Percentiles rank a stretch among this genome's conserved stretches.
Evolutionary conservation across 1,140 invertebrate species (phyloP).

Genomic region (Pteromalus puparum): DNA sequence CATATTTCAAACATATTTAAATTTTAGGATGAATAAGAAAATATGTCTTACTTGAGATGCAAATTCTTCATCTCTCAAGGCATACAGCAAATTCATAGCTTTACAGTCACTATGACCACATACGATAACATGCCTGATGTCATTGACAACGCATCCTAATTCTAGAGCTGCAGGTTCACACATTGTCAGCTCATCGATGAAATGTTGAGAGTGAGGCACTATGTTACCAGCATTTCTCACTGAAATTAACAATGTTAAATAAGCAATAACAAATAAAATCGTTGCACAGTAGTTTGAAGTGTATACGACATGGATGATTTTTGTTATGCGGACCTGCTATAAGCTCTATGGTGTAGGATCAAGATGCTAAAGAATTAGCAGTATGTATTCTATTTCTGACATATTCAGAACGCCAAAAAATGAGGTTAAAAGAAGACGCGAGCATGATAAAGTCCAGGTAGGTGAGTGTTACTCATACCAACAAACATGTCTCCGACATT

Average conservation of each 20-base stretch:
- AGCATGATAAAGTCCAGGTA: constrained; percentile 59
- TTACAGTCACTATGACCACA: constrained; percentile 99
- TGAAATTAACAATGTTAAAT: constrained; percentile 72
- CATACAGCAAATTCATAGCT: constrained; percentile 95
- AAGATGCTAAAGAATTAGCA: constrained; percentile 27
- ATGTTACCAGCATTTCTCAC: constrained; percentile 96
- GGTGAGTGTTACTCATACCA: constrained; percentile 52
- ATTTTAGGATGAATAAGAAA: constrained; percentile 58
- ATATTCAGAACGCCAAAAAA: constrained; percentile 16
- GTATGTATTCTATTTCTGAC: background rate
- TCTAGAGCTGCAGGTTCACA: constrained; percentile 97
- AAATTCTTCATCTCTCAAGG: constrained; percentile 86
- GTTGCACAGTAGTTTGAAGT: background rate
- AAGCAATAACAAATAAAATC: background rate
- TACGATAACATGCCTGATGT: constrained; percentile 94
- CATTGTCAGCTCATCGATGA: constrained; percentile 89
- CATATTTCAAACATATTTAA: background rate
- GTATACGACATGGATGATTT: constrained; percentile 30
- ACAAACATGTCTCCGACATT: constrained; percentile 98
- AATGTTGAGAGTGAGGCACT: constrained; percentile 92
- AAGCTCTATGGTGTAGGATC: constrained; percentile 32
- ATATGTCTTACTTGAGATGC: constrained; percentile 78
- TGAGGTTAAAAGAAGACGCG: constrained; percentile 20
- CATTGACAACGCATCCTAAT: constrained; percentile 94
- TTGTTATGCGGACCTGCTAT: constrained; percentile 42